These are phyloP conservation scores for Nicator chloris DNA, from an alignment of 2,113 vertebrate species.

Conservation along the genomic window DNA sequence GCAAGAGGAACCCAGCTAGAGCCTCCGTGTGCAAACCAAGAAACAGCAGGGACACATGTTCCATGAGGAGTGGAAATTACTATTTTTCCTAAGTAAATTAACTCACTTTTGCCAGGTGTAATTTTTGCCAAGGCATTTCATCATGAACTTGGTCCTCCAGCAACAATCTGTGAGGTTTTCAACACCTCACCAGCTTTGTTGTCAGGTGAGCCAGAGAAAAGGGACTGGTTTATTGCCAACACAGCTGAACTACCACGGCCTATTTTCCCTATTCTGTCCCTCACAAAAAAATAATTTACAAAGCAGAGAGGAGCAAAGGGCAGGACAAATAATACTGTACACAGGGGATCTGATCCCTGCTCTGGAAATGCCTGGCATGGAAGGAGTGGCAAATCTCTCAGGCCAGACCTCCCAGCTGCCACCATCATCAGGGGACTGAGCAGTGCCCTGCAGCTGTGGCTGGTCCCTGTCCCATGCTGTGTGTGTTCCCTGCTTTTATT, in stretches of 20 bases:
- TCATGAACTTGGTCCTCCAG: rapidly evolving
- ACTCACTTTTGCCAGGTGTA: background rate
- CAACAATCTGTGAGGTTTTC: background rate
- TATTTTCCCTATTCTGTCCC: background rate
- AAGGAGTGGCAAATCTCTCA: background rate
- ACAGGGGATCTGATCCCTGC: background rate
- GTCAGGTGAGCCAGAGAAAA: background rate
- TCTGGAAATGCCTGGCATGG: background rate
- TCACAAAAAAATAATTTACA: background rate
- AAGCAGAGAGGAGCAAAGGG: background rate
- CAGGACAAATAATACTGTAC: background rate
- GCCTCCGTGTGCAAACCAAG: background rate
- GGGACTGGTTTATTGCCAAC: background rate
- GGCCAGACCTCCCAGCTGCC: background rate
- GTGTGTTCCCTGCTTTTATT: background rate
- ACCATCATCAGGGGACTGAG: background rate
- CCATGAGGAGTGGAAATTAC: background rate
- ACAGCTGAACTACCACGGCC: background rate
- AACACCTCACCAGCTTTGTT: background rate
- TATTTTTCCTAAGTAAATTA: background rate
- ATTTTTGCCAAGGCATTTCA: background rate
- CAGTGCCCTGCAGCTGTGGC: rapidly evolving
- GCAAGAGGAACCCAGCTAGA: background rate
- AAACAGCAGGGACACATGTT: background rate
- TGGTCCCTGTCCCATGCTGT: background rate